phyloP scores from a whole-genome alignment of 2,113 vertebrate species.

The Deroptyus accipitrinus region DNA sequence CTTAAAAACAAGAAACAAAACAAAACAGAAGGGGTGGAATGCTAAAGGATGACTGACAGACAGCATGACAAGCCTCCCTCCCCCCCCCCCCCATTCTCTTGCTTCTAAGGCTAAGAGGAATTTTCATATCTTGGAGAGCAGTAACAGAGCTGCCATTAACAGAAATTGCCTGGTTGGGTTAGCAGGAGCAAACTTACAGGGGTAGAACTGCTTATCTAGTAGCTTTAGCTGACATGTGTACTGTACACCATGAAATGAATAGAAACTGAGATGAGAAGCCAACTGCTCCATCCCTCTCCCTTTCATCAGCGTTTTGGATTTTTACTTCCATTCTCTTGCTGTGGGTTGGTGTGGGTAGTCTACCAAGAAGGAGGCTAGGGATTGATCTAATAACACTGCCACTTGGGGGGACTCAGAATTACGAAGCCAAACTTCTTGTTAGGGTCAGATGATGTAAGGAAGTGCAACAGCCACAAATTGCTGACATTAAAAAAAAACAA shows the following conservation, averaged over 20 bases:
- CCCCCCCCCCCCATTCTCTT: neutral
- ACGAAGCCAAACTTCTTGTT: neutral
- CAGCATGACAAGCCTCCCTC: neutral
- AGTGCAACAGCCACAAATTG: neutral
- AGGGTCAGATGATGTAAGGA: neutral
- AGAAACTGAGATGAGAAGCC: neutral
- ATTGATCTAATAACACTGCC: neutral
- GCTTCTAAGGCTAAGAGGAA: neutral
- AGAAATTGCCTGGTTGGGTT: neutral
- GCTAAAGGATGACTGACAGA: neutral
- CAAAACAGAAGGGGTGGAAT: neutral
- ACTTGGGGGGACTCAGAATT: neutral
- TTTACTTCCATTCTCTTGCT: neutral
- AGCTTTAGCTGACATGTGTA: neutral
- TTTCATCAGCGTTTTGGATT: neutral
- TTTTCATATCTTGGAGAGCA: neutral
- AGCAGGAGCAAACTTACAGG: neutral
- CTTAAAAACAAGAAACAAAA: conserved; percentile 68
- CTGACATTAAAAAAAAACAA: neutral
- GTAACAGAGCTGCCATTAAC: neutral
- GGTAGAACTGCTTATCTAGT: neutral
- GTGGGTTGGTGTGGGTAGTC: neutral
- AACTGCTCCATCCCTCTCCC: neutral
- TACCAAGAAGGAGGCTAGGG: neutral
- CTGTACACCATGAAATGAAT: neutral